Evolutionary conservation across 2,797 vertebrate species (phyloP), one percentile per base, ranked within the genome.

Genomic region (Micromesistius poutassou): DNA sequence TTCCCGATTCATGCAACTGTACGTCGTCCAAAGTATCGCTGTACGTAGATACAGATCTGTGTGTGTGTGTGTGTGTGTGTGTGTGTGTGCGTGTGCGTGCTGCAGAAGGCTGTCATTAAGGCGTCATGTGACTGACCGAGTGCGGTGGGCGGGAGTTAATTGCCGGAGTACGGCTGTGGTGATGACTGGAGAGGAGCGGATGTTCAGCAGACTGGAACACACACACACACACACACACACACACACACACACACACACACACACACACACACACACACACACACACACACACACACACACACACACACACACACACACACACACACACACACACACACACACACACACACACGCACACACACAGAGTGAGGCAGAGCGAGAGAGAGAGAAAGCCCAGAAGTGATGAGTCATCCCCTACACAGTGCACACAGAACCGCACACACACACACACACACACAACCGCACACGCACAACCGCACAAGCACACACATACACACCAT

Each of bases 91-190:
- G 40, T 42, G 36, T 9, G 8, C 8, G 36, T 36, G 74, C 35
- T 22, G 66, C 74, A 81, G 73, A n/a, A 89, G 90, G 80, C 90
- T 89, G 91, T 91, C 87, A 90, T 92, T 92, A 89, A 38, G 14
- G 79, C 76, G 80, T 81, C 81, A 81, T 82, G 89, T 91, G 90
- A 90, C 86, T 89, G 91, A 91, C 84, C 16, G 46, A 85, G 36
- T 87, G 28, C 76, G 87, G 91, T 93, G 91, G 92, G 93, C 84
- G 87, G 85, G 78, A 74, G 88, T 90, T 91, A 91, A 91, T 90
- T 91, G 89, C 87, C 91, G 90, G 89, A 91, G 91, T 91, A 86
- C 91, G 81, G 86, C 88, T 91, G 89, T 74, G 91, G 90, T 87
- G 90, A 84, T 78, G 87, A 85, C 87, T 90, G 87, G 70, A 73